Evolutionary conservation across 2,888 invertebrate genomes (phyloP).

Genomic region (Cerastis leucographa): DNA sequence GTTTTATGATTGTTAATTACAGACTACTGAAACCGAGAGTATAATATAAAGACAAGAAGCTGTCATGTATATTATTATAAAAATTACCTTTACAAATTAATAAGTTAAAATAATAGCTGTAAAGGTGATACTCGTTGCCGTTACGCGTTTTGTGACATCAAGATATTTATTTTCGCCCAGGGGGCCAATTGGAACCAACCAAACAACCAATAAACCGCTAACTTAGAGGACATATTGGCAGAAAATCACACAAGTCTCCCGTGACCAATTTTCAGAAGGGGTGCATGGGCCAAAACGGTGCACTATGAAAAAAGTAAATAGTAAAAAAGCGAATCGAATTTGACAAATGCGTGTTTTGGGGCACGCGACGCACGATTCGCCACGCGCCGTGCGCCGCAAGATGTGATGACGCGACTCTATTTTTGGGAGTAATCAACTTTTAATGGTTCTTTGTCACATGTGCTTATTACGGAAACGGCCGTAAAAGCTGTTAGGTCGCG

Average conservation of each 20-base stretch:
- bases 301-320: conserved; percentile 85
- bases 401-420: conserved; percentile 70
- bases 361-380: conserved; percentile 85
- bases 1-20: conserved; percentile 62
- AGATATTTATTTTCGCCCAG: conserved; percentile 66
- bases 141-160: conserved; percentile 36
- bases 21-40: conserved; percentile 42
- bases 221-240: conserved; percentile 87
- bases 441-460: conserved; percentile 71
- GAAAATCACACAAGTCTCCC: conserved; percentile 83
- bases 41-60: conserved; percentile 42
- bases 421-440: conserved; percentile 75
- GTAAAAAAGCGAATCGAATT: conserved; percentile 87
- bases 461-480: conserved; percentile 65
- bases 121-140: conserved; percentile 44
- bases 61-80: conserved; percentile 43
- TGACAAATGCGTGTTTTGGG: conserved; percentile 89
- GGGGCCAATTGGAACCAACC: conserved; percentile 72
- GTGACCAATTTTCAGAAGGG: conserved; percentile 86
- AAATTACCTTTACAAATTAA: conserved; percentile 49
- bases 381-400: conserved; percentile 75
- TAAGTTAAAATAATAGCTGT: conserved; percentile 41
- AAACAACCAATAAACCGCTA: conserved; percentile 81
- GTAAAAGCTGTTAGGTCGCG: conserved; percentile 53
- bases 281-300: conserved; percentile 76